Conservation (phyloP, 2,888 invertebrate species). For the Germaria angustata region DNA sequence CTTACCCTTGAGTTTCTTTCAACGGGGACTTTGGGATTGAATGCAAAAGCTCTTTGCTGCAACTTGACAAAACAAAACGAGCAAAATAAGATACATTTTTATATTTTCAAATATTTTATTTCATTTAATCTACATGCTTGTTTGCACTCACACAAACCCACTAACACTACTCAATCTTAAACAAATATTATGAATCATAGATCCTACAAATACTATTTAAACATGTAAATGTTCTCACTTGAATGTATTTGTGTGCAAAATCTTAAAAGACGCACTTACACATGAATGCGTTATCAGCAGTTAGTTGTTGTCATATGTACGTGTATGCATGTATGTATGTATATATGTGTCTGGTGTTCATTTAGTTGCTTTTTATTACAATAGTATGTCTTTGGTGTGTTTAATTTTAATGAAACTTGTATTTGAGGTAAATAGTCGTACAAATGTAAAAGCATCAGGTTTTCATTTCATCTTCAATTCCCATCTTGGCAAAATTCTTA, state of each 20-base stretch:
- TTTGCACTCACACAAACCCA: not conserved
- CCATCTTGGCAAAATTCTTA: not conserved
- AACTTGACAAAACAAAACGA: constrained; percentile 48
- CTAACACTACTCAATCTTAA: constrained; percentile 4
- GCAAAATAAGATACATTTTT: constrained; percentile 22
- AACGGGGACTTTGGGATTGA: constrained; percentile 65
- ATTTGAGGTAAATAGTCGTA: constrained; percentile 49
- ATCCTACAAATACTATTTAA: constrained; percentile 7
- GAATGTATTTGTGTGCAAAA: constrained; percentile 4
- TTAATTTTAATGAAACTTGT: constrained; percentile 60
- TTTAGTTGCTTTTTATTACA: not conserved
- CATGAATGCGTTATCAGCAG: not conserved
- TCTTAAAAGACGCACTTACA: constrained; percentile 15
- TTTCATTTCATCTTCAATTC: constrained; percentile 32
- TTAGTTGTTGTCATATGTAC: constrained; percentile 7
- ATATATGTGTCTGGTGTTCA: not conserved
- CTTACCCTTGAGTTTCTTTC: constrained; percentile 68
- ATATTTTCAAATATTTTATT: constrained; percentile 47
- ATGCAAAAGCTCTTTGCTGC: constrained; percentile 60
- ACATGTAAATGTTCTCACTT: constrained; percentile 25
- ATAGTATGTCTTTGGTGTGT: constrained; percentile 25
- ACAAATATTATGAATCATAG: constrained; percentile 47
- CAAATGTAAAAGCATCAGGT: constrained; percentile 11
- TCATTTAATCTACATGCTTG: constrained; percentile 44
- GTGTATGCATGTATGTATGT: not conserved